Evolutionary conservation across 2,888 invertebrate genomes (phyloP).

Genomic region (Chrysolina americana): DNA sequence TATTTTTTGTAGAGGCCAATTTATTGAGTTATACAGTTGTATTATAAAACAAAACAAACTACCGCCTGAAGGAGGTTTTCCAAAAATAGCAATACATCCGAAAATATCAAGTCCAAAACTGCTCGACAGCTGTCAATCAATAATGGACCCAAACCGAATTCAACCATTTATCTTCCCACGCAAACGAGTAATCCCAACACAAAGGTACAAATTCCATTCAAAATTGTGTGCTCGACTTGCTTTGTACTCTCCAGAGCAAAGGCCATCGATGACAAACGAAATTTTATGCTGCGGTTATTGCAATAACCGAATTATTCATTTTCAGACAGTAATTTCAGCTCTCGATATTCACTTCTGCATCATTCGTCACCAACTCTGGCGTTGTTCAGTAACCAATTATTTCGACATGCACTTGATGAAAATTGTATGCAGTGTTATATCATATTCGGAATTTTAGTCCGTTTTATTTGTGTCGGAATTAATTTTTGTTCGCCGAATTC

Average conservation of each 20-base stretch:
- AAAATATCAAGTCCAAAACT: too few species aligned
- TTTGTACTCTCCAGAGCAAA: constrained; percentile 20
- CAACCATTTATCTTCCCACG: too few species aligned
- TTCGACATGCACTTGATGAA: constrained; percentile 6
- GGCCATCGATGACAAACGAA: constrained; percentile 28
- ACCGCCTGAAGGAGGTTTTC: too few species aligned
- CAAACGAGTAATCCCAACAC: neutral
- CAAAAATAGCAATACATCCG: too few species aligned
- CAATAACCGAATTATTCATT: constrained; percentile 32
- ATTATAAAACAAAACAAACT: too few species aligned
- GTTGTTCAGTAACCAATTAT: constrained; percentile 29
- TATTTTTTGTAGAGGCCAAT: too few species aligned
- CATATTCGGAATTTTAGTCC: constrained; percentile 9
- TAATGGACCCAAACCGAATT: too few species aligned
- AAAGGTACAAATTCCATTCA: constrained; percentile 14
- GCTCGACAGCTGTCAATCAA: too few species aligned
- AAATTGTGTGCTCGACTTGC: neutral
- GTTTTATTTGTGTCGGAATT: constrained; percentile 20
- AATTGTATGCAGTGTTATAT: neutral
- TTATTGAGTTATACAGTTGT: too few species aligned
- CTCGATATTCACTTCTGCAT: constrained; percentile 29
- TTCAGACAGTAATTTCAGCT: constrained; percentile 29
- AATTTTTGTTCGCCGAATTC: neutral
- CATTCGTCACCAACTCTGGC: constrained; percentile 31
- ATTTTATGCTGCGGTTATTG: constrained; percentile 33